Conservation (phyloP, 1,140 invertebrate genomes). For the Diprion similis region DNA sequence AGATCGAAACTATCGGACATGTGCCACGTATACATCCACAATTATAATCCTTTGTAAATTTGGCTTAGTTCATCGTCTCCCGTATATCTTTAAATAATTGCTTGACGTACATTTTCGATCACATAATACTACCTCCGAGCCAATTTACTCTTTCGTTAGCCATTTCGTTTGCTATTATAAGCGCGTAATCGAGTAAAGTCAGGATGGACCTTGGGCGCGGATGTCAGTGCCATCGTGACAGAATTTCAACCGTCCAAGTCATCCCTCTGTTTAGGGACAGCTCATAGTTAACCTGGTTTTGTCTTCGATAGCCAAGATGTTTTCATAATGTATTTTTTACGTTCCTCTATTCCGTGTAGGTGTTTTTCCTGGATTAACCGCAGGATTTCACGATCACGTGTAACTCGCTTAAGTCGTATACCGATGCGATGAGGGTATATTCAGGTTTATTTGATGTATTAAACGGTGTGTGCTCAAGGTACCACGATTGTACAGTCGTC, state of each 20-base stretch:
- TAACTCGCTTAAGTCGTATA: no score
- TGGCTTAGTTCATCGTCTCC: constrained; percentile 4
- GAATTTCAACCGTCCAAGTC: neutral
- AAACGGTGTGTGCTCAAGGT: no score
- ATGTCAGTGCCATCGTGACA: constrained; percentile 32
- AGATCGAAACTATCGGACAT: neutral
- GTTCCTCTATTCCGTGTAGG: neutral
- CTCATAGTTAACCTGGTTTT: no score
- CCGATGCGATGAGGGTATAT: no score
- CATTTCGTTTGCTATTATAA: constrained; percentile 43
- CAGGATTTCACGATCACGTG: no score
- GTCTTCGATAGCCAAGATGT: neutral
- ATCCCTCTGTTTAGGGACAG: no score
- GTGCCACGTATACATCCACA: neutral
- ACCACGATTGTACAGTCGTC: no score
- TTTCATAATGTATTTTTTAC: neutral
- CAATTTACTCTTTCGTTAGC: constrained; percentile 31
- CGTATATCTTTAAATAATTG: constrained; percentile 5
- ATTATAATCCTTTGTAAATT: neutral
- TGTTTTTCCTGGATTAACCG: constrained; percentile 3
- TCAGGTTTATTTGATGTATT: no score
- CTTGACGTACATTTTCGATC: constrained; percentile 3
- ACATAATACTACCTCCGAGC: neutral
- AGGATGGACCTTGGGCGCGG: constrained; percentile 29
- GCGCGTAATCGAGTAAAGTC: constrained; percentile 28